Base-by-base conservation (phyloP, 2,113 vertebrate species). In the Etia nguti region DNA sequence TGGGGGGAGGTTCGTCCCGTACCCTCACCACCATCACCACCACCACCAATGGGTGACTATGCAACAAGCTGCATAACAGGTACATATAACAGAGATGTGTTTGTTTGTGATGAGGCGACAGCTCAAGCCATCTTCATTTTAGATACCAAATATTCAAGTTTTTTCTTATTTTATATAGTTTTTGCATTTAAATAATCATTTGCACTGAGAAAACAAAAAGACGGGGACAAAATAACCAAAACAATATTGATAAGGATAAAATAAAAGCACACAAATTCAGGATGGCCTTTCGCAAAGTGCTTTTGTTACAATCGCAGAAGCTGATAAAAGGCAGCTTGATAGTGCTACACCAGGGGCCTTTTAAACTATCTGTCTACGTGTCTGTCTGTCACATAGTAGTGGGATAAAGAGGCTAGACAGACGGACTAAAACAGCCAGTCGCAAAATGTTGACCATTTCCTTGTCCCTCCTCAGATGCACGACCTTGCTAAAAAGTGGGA, bases 281-380 rank as follows among this genome's bases (percentile, higher is more conserved):
- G 95, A 96, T 96, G 95, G 96, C 94, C 94, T 91, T 95, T 95
- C 31, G 93, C 95, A 97, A 97, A 97, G 96, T 96, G 95, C 95
- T 95, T 93, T 96, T 94, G 91, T 96, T 96, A 96, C 95, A 97
- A 96, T 96, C 94, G 92, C 94, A 95, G 91, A 94, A 95, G 92
- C 93, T 94, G 90, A 92, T 93, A 94, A 80, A 94, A 94, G 92
- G 91, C 92, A 92, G 90, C 91, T 92, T 90, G 92, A 90, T 89
- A 86, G 90, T 89, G 81, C 68, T 81, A 89, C 55, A 77, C 88
- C 24, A 8, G 83, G 93, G 93, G 81, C 80, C 84, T 81, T 90
- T 80, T 55, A 12, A 89, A 68, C 88, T 81, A 48, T 84, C 86
- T 80, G 83, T 86, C 86, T 88, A 68, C 55, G 80, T 82, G 80